phyloP scores from a whole-genome alignment of 2,888 invertebrate genomes.

The Psylliodes chrysocephalus region DNA sequence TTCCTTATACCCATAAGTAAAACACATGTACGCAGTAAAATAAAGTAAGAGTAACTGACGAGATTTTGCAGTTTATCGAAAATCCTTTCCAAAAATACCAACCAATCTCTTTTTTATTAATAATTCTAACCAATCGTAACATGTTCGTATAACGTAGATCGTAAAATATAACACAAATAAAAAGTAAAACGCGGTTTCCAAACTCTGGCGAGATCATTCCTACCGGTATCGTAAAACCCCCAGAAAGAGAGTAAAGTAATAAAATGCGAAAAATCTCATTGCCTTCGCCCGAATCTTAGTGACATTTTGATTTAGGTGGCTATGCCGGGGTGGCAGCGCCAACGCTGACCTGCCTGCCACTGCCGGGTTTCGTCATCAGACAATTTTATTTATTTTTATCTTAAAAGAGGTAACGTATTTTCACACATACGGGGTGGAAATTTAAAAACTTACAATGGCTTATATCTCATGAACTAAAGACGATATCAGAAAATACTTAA shows the following conservation, averaged over 20 bases:
- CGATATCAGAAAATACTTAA: no score
- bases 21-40: no score
- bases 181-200: conserved; percentile 25
- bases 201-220: conserved; percentile 30
- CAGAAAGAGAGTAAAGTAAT: conserved; percentile 41
- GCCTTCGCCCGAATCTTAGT: conserved; percentile 53
- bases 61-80: no score
- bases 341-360: neutral
- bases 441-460: no score
- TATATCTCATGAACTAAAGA: no score
- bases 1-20: no score
- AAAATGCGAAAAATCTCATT: conserved; percentile 54
- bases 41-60: no score
- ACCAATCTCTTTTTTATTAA: no score
- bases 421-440: no score
- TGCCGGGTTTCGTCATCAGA: neutral
- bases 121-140: neutral
- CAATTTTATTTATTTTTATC: neutral
- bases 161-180: conserved; percentile 1
- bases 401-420: neutral
- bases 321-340: neutral
- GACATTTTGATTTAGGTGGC: conserved; percentile 55
- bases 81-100: no score
- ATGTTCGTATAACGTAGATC: conserved; percentile 13
- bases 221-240: conserved; percentile 47